Base-by-base conservation (phyloP, 2,113 vertebrate genomes). In the Menura novaehollandiae region DNA sequence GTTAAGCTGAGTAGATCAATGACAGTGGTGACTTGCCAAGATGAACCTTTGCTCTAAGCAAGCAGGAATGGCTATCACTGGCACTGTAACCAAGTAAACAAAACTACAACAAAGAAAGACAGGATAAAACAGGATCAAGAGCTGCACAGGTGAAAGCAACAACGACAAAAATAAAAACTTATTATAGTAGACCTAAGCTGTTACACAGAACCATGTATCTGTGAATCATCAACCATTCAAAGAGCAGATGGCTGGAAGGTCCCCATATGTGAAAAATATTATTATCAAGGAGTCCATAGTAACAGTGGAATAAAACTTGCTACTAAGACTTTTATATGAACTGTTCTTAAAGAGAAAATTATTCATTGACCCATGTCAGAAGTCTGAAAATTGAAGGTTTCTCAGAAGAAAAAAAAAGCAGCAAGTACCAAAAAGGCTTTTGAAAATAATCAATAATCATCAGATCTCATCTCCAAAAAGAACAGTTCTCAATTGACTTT, bases 51-150 rank as follows among this genome's bases (percentile, higher is more conserved):
- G 93, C 96, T 95, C 85, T 89, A 64, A 91, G 78, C 86, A 39
- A 88, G 71, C 58, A 88, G 92, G 85, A 96, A 92, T 64, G 71
- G 79, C 80, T 71, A 10, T 78, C 62, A 19, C 76, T 92, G 87
- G 81, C 53, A 64, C 82, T 0, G 95, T 96, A 96, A 96, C 97
- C 92, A 96, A 96, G 96, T 96, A 96, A 97, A 97, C 94, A 97
- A 73, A 97, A 73, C 76, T 80, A 95, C 91, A 97, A 97, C 96
- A 97, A 97, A 96, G 92, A 77, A 17, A 47, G 21, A 30, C 53
- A 58, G 79, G 90, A 94, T 97, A 93, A 95, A 91, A 85, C 44
- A 39, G 92, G 83, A 95, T 97, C 92, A 95, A 85, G 91, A 89
- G 46, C 58, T 85, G 85, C 94, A 93, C 92, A 97, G 95, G 96